These are phyloP conservation scores for Chymomyza procnemis DNA, from an alignment of 2,888 invertebrate species.

Conservation along the genomic window DNA sequence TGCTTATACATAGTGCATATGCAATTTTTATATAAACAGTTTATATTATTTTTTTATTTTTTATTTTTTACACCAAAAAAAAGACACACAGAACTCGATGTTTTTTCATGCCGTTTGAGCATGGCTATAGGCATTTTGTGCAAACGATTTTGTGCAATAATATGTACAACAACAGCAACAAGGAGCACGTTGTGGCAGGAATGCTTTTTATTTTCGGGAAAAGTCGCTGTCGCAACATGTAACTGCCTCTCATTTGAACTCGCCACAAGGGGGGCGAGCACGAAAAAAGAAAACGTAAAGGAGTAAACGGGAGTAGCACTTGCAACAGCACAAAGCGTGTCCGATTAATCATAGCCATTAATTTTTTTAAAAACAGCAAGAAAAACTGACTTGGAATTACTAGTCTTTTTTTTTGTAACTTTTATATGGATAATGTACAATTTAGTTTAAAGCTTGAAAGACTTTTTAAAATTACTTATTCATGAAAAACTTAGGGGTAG, in stretches of 20 bases:
- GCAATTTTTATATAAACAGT: neutral
- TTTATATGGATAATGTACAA: too few relatives aligned
- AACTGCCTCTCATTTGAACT: neutral
- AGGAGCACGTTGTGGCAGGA: neutral
- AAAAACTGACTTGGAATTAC: neutral
- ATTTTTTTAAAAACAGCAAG: neutral
- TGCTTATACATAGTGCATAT: slow-evolving; percentile 4
- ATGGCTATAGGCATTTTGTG: neutral
- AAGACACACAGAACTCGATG: too few relatives aligned
- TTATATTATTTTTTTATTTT: neutral
- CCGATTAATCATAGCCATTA: neutral
- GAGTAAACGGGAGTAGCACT: too few relatives aligned
- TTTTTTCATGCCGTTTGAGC: neutral
- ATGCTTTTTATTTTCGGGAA: neutral
- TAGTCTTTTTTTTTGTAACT: neutral
- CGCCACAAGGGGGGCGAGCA: neutral
- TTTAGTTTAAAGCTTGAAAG: too few relatives aligned
- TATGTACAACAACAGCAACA: neutral
- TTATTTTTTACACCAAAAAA: slow-evolving; percentile 10
- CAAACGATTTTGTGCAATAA: neutral
- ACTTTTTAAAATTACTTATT: too few relatives aligned
- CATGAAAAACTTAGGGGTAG: too few relatives aligned
- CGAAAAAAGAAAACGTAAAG: neutral
- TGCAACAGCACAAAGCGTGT: neutral
- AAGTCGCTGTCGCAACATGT: neutral